Percentiles rank a stretch among this genome's conserved stretches.
phyloP scores from a whole-genome alignment of 2,888 invertebrate genomes.

The Euclidia mi region DNA sequence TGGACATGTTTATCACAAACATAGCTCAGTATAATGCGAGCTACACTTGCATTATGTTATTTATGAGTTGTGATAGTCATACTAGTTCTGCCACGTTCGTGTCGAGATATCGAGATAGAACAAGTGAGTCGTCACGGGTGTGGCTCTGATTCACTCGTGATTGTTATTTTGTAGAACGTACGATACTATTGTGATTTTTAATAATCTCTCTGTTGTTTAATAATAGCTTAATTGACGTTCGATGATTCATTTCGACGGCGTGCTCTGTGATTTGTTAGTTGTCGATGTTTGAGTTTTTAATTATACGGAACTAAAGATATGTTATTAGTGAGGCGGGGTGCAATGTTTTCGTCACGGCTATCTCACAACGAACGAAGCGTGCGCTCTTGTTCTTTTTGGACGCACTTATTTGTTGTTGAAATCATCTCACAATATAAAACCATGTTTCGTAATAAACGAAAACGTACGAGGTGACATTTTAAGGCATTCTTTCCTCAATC shows the following conservation, averaged over 20 bases:
- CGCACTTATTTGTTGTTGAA: slow-evolving; percentile 53
- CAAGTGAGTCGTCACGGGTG: slow-evolving; percentile 83
- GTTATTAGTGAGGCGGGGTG: slow-evolving; percentile 83
- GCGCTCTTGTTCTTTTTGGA: slow-evolving; percentile 57
- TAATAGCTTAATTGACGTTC: slow-evolving; percentile 83
- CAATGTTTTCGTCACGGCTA: slow-evolving; percentile 78
- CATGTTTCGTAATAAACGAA: slow-evolving; percentile 29
- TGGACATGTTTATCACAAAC: slow-evolving; percentile 73
- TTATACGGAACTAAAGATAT: slow-evolving; percentile 85
- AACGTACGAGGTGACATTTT: neutral
- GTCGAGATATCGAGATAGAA: slow-evolving; percentile 79
- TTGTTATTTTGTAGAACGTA: slow-evolving; percentile 74
- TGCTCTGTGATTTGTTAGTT: slow-evolving; percentile 81
- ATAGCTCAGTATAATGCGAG: slow-evolving; percentile 74
- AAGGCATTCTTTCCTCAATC: slow-evolving; percentile 57
- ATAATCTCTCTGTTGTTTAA: slow-evolving; percentile 74
- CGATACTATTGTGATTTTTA: slow-evolving; percentile 74
- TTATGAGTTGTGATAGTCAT: slow-evolving; percentile 77
- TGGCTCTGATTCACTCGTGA: slow-evolving; percentile 77
- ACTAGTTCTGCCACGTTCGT: slow-evolving; percentile 76
- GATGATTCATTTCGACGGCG: slow-evolving; percentile 78
- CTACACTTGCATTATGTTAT: slow-evolving; percentile 70
- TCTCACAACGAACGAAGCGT: slow-evolving; percentile 67
- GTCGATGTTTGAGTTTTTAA: slow-evolving; percentile 88
- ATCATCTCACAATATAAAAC: slow-evolving; percentile 38